These are phyloP conservation scores for Cheilosia pagana DNA, from an alignment of 2,888 invertebrate species.

Conservation along the genomic window DNA sequence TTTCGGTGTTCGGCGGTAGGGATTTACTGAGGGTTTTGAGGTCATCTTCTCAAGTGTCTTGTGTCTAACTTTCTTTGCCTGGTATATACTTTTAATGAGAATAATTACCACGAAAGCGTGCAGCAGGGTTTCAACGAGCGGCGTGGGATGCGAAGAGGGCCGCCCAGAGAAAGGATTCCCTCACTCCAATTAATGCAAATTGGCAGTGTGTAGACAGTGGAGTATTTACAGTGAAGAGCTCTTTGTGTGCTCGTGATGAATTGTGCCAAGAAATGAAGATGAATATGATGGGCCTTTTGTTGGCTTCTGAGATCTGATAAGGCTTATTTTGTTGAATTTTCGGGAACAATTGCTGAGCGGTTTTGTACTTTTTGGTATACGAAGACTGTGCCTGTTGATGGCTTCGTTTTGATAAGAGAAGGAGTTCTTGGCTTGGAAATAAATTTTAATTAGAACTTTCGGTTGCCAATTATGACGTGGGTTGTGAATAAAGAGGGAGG, in stretches of 20 bases:
- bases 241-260: conserved; percentile 49
- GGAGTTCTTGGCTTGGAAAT: conserved; percentile 47
- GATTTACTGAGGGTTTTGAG: conserved; percentile 39
- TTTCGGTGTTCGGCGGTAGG: not conserved
- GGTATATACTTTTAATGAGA: conserved; percentile 59
- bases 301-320: conserved; percentile 58
- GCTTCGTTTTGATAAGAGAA: conserved; percentile 63
- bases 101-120: conserved; percentile 55
- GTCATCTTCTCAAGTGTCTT: conserved; percentile 55
- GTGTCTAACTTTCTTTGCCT: conserved; percentile 34
- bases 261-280: conserved; percentile 49
- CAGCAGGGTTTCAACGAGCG: conserved; percentile 2
- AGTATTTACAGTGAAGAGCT: conserved; percentile 51
- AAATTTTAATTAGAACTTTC: conserved; percentile 71
- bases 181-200: conserved; percentile 63
- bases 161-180: conserved; percentile 14
- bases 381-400: conserved; percentile 55
- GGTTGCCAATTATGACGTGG: conserved; percentile 55
- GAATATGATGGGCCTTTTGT: conserved; percentile 67
- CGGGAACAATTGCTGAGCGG: conserved; percentile 45
- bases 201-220: conserved; percentile 33
- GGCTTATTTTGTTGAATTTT: conserved; percentile 52
- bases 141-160: not conserved
- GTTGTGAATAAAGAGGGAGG: not conserved
- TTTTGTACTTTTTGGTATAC: conserved; percentile 27